Percentiles rank a stretch among this genome's conserved stretches.
phyloP scores from a whole-genome alignment of 2,888 invertebrate species.

The Heteromyza rotundicornis region DNA sequence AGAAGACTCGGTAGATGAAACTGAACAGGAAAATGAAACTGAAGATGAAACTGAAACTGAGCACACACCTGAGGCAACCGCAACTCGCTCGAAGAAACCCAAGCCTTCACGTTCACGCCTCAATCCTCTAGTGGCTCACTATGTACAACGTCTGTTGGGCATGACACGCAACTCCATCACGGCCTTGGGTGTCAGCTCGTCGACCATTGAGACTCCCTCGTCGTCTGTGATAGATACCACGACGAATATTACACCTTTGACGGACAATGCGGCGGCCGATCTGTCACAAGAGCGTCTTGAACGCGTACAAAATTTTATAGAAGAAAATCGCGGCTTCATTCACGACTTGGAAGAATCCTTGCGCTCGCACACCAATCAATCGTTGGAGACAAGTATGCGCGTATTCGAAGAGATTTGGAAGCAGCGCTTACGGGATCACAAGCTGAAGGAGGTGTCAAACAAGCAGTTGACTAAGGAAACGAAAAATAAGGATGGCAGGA shows the following conservation, averaged over 20 bases:
- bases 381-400: conserved; percentile 39
- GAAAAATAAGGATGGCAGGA: neutral
- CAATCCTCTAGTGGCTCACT: conserved; percentile 61
- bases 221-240: conserved; percentile 63
- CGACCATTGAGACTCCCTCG: conserved; percentile 64
- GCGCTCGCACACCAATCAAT: conserved; percentile 27
- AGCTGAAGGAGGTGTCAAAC: conserved; percentile 2
- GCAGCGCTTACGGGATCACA: conserved; percentile 31
- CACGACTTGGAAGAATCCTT: conserved; percentile 55
- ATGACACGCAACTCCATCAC: conserved; percentile 65
- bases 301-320: conserved; percentile 52
- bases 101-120: conserved; percentile 24
- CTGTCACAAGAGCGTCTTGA: conserved; percentile 41
- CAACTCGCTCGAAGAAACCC: neutral
- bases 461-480: conserved; percentile 4
- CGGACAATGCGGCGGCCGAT: conserved; percentile 17
- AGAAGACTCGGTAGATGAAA: no score
- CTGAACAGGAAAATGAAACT: no score
- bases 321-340: conserved; percentile 58
- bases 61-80: neutral
- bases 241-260: conserved; percentile 48
- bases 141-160: conserved; percentile 64
- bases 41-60: no score
- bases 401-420: conserved; percentile 50
- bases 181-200: conserved; percentile 63